Percentiles rank a stretch among this genome's conserved stretches.
Conservation (phyloP, 1,140 invertebrate genomes). For the Bradysia coprophila region DNA sequence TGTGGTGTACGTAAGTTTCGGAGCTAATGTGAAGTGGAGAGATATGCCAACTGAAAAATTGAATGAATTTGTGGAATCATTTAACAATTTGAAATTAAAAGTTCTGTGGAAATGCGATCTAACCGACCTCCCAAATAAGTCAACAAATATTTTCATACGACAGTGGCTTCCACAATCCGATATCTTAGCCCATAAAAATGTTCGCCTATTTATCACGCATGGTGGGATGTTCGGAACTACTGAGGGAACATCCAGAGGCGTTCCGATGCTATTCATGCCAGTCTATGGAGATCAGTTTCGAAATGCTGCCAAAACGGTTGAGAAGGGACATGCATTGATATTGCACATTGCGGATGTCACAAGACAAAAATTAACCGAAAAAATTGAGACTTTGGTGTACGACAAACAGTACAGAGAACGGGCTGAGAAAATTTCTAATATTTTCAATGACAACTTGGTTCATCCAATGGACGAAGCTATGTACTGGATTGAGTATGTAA, state of each 20-base stretch:
- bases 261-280: conserved; percentile 43
- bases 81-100: conserved; percentile 34
- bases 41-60: conserved; percentile 24
- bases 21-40: conserved; percentile 29
- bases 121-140: conserved; percentile 23
- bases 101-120: conserved; percentile 41
- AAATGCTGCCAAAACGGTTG: conserved; percentile 18
- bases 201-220: conserved; percentile 41
- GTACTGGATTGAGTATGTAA: conserved; percentile 38
- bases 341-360: conserved; percentile 19
- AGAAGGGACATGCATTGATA: conserved; percentile 17
- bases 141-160: conserved; percentile 35
- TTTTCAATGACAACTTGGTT: conserved; percentile 28
- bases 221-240: conserved; percentile 43
- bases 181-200: conserved; percentile 29
- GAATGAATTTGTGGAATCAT: conserved; percentile 23
- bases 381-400: conserved; percentile 14
- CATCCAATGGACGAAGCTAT: conserved; percentile 30
- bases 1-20: conserved; percentile 37
- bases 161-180: conserved; percentile 47
- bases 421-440: conserved; percentile 17
- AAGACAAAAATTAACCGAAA: conserved; percentile 11
- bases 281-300: conserved; percentile 37
- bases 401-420: conserved; percentile 18
- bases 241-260: conserved; percentile 41